Conservation (phyloP, 1,140 invertebrate genomes). For the Drosophila pandora region DNA sequence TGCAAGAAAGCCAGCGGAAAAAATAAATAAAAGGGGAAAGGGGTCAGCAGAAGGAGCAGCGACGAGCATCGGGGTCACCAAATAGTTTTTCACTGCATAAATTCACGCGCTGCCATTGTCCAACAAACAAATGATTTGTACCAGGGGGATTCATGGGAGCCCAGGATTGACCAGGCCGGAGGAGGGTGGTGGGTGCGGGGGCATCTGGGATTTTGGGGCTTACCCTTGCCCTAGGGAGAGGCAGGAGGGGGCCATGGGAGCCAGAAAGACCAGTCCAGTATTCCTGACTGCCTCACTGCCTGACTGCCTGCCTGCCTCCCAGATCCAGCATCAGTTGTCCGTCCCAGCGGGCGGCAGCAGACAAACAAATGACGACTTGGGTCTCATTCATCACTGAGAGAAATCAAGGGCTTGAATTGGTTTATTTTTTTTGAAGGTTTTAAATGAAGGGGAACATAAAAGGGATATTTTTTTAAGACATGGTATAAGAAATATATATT, state of each 20-base stretch:
- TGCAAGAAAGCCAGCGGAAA: background rate
- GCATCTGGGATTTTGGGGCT: background rate
- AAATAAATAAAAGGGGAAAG: background rate
- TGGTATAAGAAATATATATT: no score
- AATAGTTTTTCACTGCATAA: conserved; percentile 76
- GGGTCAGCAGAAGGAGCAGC: conserved; percentile 31
- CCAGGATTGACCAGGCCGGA: conserved; percentile 15
- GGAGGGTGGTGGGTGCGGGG: background rate
- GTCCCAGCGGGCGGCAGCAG: conserved; percentile 36
- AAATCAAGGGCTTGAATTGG: background rate
- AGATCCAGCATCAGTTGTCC: conserved; percentile 15
- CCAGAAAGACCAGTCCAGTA: conserved; percentile 30
- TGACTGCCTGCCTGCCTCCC: background rate
- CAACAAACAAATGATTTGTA: conserved; percentile 74
- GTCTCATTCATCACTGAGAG: conserved; percentile 41
- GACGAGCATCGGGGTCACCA: conserved; percentile 59
- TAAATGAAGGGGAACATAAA: no score
- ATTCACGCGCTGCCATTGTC: conserved; percentile 82
- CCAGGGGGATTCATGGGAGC: background rate
- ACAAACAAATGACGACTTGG: conserved; percentile 67
- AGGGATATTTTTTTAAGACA: no score
- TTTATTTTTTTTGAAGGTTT: no score
- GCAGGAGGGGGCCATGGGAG: conserved; percentile 40
- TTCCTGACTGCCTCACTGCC: background rate
- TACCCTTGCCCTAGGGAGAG: conserved; percentile 48